These are phyloP conservation scores for Plagodis pulveraria DNA, from an alignment of 2,888 invertebrate genomes.

Conservation along the genomic window DNA sequence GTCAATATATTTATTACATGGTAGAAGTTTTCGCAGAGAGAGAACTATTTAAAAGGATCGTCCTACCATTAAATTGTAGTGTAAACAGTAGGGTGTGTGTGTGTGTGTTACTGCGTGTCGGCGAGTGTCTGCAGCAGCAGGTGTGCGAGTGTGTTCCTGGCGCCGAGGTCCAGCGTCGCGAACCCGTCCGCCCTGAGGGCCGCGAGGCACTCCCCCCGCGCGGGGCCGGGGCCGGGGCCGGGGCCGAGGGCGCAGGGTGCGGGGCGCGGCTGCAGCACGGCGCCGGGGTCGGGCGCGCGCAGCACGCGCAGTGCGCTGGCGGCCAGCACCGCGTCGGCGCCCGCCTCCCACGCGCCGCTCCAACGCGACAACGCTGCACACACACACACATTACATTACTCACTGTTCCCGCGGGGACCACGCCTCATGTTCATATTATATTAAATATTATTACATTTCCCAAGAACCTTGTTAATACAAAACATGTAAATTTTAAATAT, in stretches of 20 bases:
- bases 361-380: constrained; percentile 41
- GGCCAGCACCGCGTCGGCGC: constrained; percentile 52
- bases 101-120: constrained; percentile 4
- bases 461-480: no score
- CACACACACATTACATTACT: not conserved
- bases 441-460: no score
- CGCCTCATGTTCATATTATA: no score
- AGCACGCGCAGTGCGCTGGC: constrained; percentile 87
- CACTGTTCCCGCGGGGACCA: not conserved
- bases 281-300: constrained; percentile 92
- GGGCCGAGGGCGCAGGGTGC: constrained; percentile 40
- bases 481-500: no score
- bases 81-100: no score
- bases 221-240: constrained; percentile 27
- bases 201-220: constrained; percentile 17
- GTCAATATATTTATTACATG: no score
- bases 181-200: constrained; percentile 7
- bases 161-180: constrained; percentile 50
- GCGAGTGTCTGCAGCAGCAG: constrained; percentile 37
- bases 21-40: no score
- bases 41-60: no score
- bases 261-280: constrained; percentile 62
- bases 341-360: constrained; percentile 34
- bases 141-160: constrained; percentile 49
- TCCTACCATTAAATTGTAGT: no score